Evolutionary conservation across 2,113 vertebrate genomes (phyloP).

Genomic region (Promerops cafer): DNA sequence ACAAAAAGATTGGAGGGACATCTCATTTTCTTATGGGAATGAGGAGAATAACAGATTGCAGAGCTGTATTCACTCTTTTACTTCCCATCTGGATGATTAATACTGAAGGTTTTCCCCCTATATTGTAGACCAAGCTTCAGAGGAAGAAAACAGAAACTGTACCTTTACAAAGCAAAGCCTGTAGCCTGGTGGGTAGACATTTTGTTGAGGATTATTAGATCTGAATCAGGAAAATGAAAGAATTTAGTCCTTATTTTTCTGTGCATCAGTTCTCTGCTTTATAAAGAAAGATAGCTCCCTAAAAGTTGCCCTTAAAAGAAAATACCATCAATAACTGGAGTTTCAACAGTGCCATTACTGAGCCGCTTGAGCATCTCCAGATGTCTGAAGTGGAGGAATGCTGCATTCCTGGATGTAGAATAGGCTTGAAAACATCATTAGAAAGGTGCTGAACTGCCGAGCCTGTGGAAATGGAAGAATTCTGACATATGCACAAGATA

Average conservation of each 20-base stretch:
- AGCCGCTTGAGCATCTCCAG: not conserved
- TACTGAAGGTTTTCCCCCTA: not conserved
- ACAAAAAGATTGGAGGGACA: not conserved
- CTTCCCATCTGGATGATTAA: not conserved
- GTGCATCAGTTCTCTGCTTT: not conserved
- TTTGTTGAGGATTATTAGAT: not conserved
- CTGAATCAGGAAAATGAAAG: not conserved
- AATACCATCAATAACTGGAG: not conserved
- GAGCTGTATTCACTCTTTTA: not conserved
- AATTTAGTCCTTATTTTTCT: not conserved
- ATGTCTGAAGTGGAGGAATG: not conserved
- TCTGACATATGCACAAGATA: not conserved
- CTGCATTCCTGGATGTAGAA: not conserved
- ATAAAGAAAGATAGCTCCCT: not conserved
- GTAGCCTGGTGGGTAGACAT: not conserved
- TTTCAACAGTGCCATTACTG: not conserved
- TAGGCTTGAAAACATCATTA: not conserved
- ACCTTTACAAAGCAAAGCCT: not conserved
- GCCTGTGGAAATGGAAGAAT: not conserved
- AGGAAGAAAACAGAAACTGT: not conserved
- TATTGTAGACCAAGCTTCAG: not conserved
- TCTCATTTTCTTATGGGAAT: not conserved
- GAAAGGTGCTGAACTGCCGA: not conserved
- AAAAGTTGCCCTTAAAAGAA: not conserved
- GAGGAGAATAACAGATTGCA: not conserved